Evolutionary conservation across 2,888 invertebrate genomes (phyloP).

Genomic region (Euphydryas editha): DNA sequence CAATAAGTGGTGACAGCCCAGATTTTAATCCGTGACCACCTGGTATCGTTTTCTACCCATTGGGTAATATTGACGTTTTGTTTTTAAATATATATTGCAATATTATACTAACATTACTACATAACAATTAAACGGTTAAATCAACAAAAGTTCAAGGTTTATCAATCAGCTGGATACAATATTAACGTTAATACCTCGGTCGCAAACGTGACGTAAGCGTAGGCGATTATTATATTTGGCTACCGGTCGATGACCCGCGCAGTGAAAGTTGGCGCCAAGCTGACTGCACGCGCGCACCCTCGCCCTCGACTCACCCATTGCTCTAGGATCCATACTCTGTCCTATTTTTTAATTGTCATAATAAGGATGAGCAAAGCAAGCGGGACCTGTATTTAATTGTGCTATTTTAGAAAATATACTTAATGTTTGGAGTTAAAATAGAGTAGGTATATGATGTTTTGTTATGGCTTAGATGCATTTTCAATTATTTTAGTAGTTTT

Average conservation of each 20-base stretch:
- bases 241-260: slow-evolving; percentile 59
- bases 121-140: neutral
- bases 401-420: too few species aligned
- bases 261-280: slow-evolving; percentile 80
- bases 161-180: neutral
- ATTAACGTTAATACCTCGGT: neutral
- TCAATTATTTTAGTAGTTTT: too few species aligned
- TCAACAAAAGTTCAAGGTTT: slow-evolving; percentile 1
- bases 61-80: too few species aligned
- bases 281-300: slow-evolving; percentile 54
- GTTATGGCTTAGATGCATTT: too few species aligned
- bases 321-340: slow-evolving; percentile 16
- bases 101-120: too few species aligned
- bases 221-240: slow-evolving; percentile 65
- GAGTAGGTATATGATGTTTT: too few species aligned
- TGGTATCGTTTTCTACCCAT: too few species aligned
- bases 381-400: too few species aligned
- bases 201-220: slow-evolving; percentile 1
- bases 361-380: neutral
- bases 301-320: slow-evolving; percentile 35
- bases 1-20: too few species aligned
- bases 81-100: too few species aligned
- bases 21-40: too few species aligned
- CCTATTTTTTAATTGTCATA: neutral
- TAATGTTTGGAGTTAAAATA: too few species aligned